Conservation (phyloP, 2,113 vertebrate species). For the Mobula birostris region DNA sequence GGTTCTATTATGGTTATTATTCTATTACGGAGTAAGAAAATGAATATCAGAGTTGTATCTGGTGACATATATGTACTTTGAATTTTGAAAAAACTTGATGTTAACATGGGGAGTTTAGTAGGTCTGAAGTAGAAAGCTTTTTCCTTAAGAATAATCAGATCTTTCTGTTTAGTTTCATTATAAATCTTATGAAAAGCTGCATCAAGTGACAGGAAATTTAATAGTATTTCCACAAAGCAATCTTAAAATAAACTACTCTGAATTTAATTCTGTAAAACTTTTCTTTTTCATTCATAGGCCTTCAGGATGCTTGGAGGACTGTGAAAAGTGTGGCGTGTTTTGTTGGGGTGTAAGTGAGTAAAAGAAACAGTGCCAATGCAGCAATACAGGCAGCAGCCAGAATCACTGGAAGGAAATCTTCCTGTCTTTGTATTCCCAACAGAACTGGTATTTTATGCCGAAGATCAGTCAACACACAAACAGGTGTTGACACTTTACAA, state of each 20-base stretch:
- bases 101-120: neutral
- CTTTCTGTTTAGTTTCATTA: neutral
- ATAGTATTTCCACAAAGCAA: neutral
- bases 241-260: neutral
- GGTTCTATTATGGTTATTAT: too few relatives aligned
- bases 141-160: neutral
- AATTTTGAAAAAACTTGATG: neutral
- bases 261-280: neutral
- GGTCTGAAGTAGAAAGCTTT: conserved; percentile 22
- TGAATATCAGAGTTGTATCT: too few relatives aligned
- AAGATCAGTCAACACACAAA: conserved; percentile 96
- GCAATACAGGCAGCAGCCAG: conserved; percentile 92
- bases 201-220: neutral
- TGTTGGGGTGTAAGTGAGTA: conserved; percentile 47
- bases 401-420: conserved; percentile 98
- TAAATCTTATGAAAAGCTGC: too few relatives aligned
- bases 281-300: neutral
- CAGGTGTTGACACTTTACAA: conserved; percentile 98
- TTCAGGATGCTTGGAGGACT: conserved; percentile 31
- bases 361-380: conserved; percentile 89
- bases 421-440: conserved; percentile 98
- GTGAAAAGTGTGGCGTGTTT: neutral
- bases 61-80: too few relatives aligned
- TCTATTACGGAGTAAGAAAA: too few relatives aligned
- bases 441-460: conserved; percentile 91